Conservation (phyloP, 2,113 vertebrate genomes). For the Microtus ochrogaster region DNA sequence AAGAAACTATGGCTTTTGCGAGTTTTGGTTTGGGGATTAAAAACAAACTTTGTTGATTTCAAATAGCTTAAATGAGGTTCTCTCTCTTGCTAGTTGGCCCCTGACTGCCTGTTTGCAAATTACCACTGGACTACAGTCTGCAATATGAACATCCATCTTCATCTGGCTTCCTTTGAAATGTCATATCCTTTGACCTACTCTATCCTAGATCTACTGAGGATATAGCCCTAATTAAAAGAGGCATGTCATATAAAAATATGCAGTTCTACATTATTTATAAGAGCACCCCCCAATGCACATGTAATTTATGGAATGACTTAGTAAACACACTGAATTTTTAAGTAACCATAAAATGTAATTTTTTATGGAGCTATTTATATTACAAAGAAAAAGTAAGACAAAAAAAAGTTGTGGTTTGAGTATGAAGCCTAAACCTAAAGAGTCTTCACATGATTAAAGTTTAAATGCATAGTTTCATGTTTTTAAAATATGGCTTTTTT, state of each 20-base stretch:
- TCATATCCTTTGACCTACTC: slow-evolving; percentile 41
- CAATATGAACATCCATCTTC: neutral
- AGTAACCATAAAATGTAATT: neutral
- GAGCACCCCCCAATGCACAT: neutral
- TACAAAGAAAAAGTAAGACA: neutral
- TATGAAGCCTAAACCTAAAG: neutral
- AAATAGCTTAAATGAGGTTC: neutral
- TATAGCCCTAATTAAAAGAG: neutral
- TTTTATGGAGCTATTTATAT: slow-evolving; percentile 3
- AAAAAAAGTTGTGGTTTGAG: neutral
- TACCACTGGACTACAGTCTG: neutral
- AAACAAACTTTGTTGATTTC: slow-evolving; percentile 26
- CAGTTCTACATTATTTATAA: neutral
- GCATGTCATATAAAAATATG: neutral
- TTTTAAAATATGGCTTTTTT: neutral
- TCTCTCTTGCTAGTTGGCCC: neutral
- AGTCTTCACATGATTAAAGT: neutral
- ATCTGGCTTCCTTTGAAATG: slow-evolving; percentile 23
- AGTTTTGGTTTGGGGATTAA: neutral
- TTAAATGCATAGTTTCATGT: slow-evolving; percentile 4
- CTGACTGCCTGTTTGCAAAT: neutral
- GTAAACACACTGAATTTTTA: slow-evolving; percentile 22
- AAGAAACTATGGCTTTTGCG: neutral
- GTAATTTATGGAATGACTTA: neutral
- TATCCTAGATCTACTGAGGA: neutral